A percentile compares a stretch with the other conserved stretches of the same genome.
These are phyloP conservation scores for Panzeria rudis DNA, from an alignment of 2,888 invertebrate genomes.

Conservation along the genomic window DNA sequence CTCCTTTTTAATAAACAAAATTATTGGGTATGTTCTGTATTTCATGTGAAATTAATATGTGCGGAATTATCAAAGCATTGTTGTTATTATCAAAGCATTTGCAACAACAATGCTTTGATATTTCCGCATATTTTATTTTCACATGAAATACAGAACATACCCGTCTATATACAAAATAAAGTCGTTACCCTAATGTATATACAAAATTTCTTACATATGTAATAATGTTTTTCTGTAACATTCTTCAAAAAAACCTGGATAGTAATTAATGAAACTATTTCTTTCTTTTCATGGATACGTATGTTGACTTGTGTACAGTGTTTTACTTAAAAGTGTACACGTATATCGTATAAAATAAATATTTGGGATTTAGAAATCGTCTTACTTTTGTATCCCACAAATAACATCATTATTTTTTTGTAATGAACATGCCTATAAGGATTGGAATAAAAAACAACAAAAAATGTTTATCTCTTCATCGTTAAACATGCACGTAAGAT, in stretches of 20 bases:
- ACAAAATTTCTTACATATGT: constrained; percentile 12
- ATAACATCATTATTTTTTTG: constrained; percentile 33
- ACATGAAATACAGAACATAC: too few species aligned
- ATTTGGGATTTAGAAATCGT: constrained; percentile 24
- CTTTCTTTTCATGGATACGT: not conserved
- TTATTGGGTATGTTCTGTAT: too few species aligned
- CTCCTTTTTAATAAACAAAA: too few species aligned
- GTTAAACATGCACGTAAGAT: not conserved
- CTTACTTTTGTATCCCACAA: constrained; percentile 1
- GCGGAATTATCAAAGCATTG: too few species aligned
- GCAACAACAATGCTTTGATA: too few species aligned
- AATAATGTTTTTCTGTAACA: constrained; percentile 3
- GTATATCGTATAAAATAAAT: not conserved
- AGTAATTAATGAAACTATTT: constrained; percentile 46
- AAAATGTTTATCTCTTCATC: not conserved
- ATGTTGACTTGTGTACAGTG: constrained; percentile 30
- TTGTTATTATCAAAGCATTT: too few species aligned
- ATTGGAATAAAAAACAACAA: constrained; percentile 29
- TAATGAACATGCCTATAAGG: constrained; percentile 54
- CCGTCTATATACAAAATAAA: not conserved
- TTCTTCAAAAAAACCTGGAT: not conserved
- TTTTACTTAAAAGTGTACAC: not conserved
- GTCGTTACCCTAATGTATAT: too few species aligned
- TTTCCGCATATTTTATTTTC: too few species aligned
- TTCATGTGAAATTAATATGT: too few species aligned